Base-by-base conservation (phyloP, 1,140 invertebrate genomes). In the Platyscapa corneri region DNA sequence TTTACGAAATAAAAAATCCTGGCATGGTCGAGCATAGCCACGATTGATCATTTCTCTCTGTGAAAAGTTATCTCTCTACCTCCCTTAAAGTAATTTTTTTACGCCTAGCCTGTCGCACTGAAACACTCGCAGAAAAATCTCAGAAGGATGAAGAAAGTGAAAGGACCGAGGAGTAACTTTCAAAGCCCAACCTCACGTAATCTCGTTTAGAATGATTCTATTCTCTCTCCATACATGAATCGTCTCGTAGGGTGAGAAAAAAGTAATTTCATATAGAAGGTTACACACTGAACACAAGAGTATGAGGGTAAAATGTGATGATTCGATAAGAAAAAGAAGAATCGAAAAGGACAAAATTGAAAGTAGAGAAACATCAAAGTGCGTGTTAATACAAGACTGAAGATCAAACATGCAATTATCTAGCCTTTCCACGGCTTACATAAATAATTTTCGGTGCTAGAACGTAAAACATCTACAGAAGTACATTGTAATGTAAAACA, bases 181-280 rank as follows among this genome's bases (percentile, higher is more conserved):
- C 88, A 88, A 89, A 88, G 84, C 87, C 85, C 70, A 53, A 56
- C 82, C 85, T 83, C 81, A 86, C 83, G 87, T 88, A 89, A 90
- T 90, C 87, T 89, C 83, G 88, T 90, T 88, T 86, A 80, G 72
- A 89, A 88, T 89, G 87, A 89, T 88, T 89, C 86, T 86, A 90
- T 89, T 89, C 87, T 87, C 87, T 87, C 81, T 79, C 64, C 79
- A 67, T 49, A 67, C 34, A 49, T 84, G 70, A 78, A 86, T 87
- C 87, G 83, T 88, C 79, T 30, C 83, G 67, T 56, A 72, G 83
- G 83, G 77, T 32, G 46, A 32, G 56, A 75, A 82, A 60, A 81
- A 87, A 84, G 72, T 83, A 76, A 87, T 87, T 79, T 77, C 72
- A 79, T 53, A 72, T 72, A 42, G 70, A 85, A 76, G 67, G 86